Evolutionary conservation across 2,797 vertebrate genomes (phyloP).

Genomic region (Thalassophryne amazonica): DNA sequence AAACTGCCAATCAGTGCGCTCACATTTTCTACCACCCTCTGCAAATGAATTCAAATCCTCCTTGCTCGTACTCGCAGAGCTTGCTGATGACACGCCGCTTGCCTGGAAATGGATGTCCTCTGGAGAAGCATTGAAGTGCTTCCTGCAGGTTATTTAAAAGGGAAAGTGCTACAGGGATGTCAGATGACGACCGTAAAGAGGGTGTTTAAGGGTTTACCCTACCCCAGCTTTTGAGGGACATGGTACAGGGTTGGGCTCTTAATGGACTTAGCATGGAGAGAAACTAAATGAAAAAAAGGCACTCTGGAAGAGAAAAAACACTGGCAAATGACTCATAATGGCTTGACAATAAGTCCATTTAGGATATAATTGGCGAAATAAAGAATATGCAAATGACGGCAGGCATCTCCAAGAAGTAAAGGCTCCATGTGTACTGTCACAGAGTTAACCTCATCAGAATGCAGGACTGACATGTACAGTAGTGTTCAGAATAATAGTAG

Average conservation of each 20-base stretch:
- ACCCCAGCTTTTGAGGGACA: slow-evolving; percentile 53
- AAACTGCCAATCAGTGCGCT: slow-evolving; percentile 64
- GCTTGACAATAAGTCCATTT: slow-evolving; percentile 59
- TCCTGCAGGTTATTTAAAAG: slow-evolving; percentile 66
- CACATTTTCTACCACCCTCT: slow-evolving; percentile 35
- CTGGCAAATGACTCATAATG: slow-evolving; percentile 45
- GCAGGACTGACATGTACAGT: too few relatives aligned
- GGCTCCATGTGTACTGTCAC: slow-evolving; percentile 6
- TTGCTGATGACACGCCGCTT: slow-evolving; percentile 39
- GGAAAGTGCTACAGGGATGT: slow-evolving; percentile 41
- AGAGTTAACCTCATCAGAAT: too few relatives aligned
- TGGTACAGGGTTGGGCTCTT: slow-evolving; percentile 32
- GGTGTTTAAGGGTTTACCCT: slow-evolving; percentile 56
- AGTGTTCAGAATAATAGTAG: too few relatives aligned
- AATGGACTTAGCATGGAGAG: slow-evolving; percentile 52
- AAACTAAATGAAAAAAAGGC: slow-evolving; percentile 39
- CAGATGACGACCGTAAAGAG: slow-evolving; percentile 57
- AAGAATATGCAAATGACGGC: slow-evolving; percentile 47
- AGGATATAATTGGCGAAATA: slow-evolving; percentile 46
- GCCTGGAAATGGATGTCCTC: slow-evolving; percentile 62
- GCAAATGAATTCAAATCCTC: slow-evolving; percentile 69
- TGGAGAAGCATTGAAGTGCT: slow-evolving; percentile 44
- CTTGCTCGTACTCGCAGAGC: slow-evolving; percentile 32
- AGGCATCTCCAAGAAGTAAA: slow-evolving; percentile 33
- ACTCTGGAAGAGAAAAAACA: slow-evolving; percentile 33